phyloP scores from a whole-genome alignment of 2,888 invertebrate genomes.

The Calephelis perditalis region DNA sequence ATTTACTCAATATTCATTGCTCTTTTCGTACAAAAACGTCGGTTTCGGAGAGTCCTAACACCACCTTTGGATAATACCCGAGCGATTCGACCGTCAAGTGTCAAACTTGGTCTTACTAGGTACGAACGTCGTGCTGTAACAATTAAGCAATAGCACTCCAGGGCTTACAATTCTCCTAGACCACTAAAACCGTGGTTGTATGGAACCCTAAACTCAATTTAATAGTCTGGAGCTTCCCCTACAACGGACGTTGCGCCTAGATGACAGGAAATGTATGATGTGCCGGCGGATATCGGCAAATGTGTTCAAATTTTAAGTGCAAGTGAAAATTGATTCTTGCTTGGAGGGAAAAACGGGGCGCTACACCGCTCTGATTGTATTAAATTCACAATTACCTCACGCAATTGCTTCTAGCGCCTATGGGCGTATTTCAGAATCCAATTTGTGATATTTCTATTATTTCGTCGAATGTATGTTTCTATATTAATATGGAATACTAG shows the following conservation, averaged over 20 bases:
- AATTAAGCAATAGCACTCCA: too few species aligned
- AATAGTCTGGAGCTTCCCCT: conserved; percentile 8
- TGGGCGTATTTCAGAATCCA: conserved; percentile 12
- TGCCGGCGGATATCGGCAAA: conserved; percentile 52
- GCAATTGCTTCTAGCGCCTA: conserved; percentile 17
- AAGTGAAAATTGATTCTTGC: conserved; percentile 30
- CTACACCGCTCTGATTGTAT: conserved; percentile 18
- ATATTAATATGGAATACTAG: too few species aligned
- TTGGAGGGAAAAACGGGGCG: conserved; percentile 34
- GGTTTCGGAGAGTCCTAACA: too few species aligned
- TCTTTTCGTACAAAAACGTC: too few species aligned
- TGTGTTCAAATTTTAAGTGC: conserved; percentile 57
- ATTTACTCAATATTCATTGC: too few species aligned
- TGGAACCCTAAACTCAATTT: neutral
- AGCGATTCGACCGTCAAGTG: too few species aligned
- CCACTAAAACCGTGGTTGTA: too few species aligned
- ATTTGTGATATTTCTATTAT: conserved; percentile 7
- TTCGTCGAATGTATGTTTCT: too few species aligned
- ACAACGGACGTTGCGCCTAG: conserved; percentile 36
- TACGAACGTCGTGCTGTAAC: too few species aligned
- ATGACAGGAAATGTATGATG: conserved; percentile 54
- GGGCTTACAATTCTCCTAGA: too few species aligned
- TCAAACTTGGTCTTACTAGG: too few species aligned
- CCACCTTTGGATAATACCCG: too few species aligned
- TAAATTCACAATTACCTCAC: conserved; percentile 18